Conservation (phyloP, 2,797 vertebrate species). For the Neoniphon sammara region DNA sequence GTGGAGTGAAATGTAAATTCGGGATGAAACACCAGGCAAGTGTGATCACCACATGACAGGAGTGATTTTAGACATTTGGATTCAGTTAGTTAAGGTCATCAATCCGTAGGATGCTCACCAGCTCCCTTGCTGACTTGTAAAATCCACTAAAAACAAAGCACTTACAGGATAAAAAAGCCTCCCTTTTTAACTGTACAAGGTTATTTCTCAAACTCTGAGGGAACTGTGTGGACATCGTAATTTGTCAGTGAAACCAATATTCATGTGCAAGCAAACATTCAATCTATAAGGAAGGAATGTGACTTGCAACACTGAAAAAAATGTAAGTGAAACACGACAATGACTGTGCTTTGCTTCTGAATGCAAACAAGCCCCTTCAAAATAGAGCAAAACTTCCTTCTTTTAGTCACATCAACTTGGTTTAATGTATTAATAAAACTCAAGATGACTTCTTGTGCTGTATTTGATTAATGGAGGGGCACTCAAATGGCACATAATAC, state of each 20-base stretch:
- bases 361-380: constrained; percentile 56
- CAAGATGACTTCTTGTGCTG: constrained; percentile 69
- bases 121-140: constrained; percentile 44
- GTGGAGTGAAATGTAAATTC: constrained; percentile 16
- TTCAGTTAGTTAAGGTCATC: constrained; percentile 40
- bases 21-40: constrained; percentile 41
- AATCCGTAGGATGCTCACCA: constrained; percentile 40
- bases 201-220: constrained; percentile 20
- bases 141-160: constrained; percentile 56
- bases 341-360: constrained; percentile 54
- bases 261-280: constrained; percentile 59
- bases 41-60: constrained; percentile 30
- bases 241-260: constrained; percentile 31
- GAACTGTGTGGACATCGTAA: constrained; percentile 11
- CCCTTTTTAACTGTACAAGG: constrained; percentile 39
- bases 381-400: constrained; percentile 27
- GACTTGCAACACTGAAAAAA: constrained; percentile 51
- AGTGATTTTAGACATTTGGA: constrained; percentile 46
- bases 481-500: constrained; percentile 83
- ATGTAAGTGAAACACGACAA: constrained; percentile 38
- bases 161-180: constrained; percentile 44
- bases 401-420: constrained; percentile 35
- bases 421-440: constrained; percentile 51
- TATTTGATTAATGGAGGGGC: constrained; percentile 71
- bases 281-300: constrained; percentile 46